Evolutionary conservation across 2,797 vertebrate genomes (phyloP), one percentile per base, ranked within the genome.

Genomic region (Danio jaintianensis): DNA sequence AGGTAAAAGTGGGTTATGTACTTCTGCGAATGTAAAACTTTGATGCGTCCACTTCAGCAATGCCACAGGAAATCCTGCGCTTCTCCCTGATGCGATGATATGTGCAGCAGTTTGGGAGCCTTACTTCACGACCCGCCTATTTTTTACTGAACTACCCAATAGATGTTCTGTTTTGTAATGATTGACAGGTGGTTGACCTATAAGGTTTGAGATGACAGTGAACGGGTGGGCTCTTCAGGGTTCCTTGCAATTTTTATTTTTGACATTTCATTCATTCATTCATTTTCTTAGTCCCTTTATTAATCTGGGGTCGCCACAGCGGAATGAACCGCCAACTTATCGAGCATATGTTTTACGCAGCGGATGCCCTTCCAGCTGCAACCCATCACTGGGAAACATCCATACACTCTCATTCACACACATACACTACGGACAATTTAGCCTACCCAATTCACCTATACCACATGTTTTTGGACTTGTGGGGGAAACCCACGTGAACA

Each of bases 1-100:
- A 75, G 8, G 8, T 66, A 22, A 66, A 67, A 77, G 68, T 50
- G 50, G 50, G 50, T 48, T 66, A 66, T 38, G 68, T 70, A 80
- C 73, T 80, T 80, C 43, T 55, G 29, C 64, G 66, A 84, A 53
- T 73, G 58, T 80, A 56, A 50, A 50, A 80, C 22, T 47, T 6
- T 36, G 68, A 78, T 70, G 20, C 66, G 38, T 40, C 70, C 75
- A 79, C 52, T 55, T 85, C 59, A 82, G 79, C 79, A 87, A 71
- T 9, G 70, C 52, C 79, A 82, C 84, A 85, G 85, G 85, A 86
- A 85, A 80, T 85, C 83, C 69, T 73, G 52, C 74, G 72, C 61
- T 50, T 58, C 59, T 72, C 63, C 75, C 73, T 22, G 45, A 45
- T 36, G 61, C 53, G 55, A 67, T 45, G 20, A 64, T 68, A 42